Conservation (phyloP, 1,140 invertebrate genomes). For the Heliconius himera region DNA sequence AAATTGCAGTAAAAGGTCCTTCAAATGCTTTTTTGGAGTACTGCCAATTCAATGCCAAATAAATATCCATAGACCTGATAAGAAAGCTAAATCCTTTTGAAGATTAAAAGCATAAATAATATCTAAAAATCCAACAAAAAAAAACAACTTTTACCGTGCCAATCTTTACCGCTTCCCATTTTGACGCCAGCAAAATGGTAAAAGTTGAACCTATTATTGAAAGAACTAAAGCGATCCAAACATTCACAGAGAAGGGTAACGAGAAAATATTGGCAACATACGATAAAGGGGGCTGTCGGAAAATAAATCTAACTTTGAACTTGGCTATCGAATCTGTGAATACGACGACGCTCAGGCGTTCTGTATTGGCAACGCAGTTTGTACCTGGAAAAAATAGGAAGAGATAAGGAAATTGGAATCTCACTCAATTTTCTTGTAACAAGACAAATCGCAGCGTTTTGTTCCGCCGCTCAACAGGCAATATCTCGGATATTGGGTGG, state of each 20-base stretch:
- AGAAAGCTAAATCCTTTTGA: no score
- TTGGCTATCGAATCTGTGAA: slow-evolving; percentile 61
- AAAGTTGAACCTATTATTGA: slow-evolving; percentile 30
- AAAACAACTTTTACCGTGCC: slow-evolving; percentile 20
- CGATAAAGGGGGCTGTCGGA: slow-evolving; percentile 84
- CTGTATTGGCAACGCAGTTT: slow-evolving; percentile 53
- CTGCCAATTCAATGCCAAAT: no score
- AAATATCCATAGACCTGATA: no score
- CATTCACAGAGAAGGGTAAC: slow-evolving; percentile 82
- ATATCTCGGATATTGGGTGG: no score
- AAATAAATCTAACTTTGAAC: slow-evolving; percentile 80
- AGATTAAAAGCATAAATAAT: no score
- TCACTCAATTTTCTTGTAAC: no score
- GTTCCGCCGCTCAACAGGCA: no score
- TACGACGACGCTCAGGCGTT: slow-evolving; percentile 54
- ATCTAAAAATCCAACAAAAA: no score
- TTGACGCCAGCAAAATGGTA: slow-evolving; percentile 43
- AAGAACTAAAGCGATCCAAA: slow-evolving; percentile 77
- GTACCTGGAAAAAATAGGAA: slow-evolving; percentile 50
- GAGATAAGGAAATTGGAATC: no score
- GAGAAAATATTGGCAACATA: slow-evolving; percentile 84
- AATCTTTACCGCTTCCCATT: slow-evolving; percentile 38
- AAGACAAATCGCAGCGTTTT: no score
- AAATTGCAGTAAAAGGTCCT: no score
- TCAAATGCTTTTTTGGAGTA: no score